Percentiles rank a stretch among this genome's conserved stretches.
These are phyloP conservation scores for Murina feae DNA, from an alignment of 2,113 vertebrate species.

Conservation along the genomic window DNA sequence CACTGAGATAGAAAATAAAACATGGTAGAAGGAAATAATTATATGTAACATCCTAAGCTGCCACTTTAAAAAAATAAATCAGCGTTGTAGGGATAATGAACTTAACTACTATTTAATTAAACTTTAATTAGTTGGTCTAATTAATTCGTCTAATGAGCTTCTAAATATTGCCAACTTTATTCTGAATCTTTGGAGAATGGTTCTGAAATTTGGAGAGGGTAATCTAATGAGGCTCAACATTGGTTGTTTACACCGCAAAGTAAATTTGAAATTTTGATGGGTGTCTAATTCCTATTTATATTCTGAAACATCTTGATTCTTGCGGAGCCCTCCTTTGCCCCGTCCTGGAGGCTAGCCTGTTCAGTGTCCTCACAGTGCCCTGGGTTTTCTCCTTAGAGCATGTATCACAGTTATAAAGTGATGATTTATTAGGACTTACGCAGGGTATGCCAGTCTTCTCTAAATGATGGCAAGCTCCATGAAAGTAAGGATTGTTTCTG, in stretches of 20 bases:
- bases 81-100: slow-evolving; percentile 51
- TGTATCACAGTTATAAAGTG: neutral
- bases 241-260: slow-evolving; percentile 31
- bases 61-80: slow-evolving; percentile 40
- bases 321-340: neutral
- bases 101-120: slow-evolving; percentile 68
- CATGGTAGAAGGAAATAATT: neutral
- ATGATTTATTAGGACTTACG: neutral
- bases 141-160: slow-evolving; percentile 54
- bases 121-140: slow-evolving; percentile 54
- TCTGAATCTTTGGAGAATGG: slow-evolving; percentile 27
- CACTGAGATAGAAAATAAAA: slow-evolving; percentile 22
- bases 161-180: slow-evolving; percentile 40
- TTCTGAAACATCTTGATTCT: neutral
- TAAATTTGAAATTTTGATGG: slow-evolving; percentile 34
- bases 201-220: slow-evolving; percentile 40
- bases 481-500: neutral
- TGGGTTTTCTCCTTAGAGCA: neutral
- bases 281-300: neutral
- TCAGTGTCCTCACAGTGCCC: neutral
- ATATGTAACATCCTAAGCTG: slow-evolving; percentile 1
- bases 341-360: neutral
- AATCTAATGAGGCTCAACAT: slow-evolving; percentile 23
- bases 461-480: neutral
- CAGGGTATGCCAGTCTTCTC: neutral